Percentiles rank a stretch among this genome's conserved stretches.
Conservation (phyloP, 2,888 invertebrate genomes). For the Pilophorus perplexus region DNA sequence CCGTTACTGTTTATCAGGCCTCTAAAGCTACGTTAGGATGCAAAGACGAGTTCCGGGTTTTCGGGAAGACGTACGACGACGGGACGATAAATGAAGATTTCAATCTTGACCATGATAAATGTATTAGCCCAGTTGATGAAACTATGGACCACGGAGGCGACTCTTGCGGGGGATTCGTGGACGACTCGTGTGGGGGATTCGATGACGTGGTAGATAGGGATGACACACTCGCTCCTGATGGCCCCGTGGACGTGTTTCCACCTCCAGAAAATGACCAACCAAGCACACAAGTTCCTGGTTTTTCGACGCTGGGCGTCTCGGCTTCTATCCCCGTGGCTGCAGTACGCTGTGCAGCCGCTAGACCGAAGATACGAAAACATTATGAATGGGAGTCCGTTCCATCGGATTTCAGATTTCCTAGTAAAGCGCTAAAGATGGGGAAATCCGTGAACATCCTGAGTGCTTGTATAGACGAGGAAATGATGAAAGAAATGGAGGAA, state of each 20-base stretch:
- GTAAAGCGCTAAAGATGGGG: neutral
- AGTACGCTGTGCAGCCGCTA: neutral
- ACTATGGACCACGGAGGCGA: neutral
- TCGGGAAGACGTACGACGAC: slow-evolving; percentile 34
- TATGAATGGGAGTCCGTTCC: slow-evolving; percentile 19
- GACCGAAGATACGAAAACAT: neutral
- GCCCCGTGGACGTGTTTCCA: neutral
- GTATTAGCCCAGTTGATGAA: neutral
- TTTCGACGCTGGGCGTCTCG: neutral
- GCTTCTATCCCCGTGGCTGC: neutral
- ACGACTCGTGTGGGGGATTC: neutral
- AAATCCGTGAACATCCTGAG: too few species aligned
- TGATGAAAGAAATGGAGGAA: neutral
- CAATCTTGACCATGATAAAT: neutral
- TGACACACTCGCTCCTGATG: neutral
- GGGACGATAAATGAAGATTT: slow-evolving; percentile 45
- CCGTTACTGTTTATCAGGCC: slow-evolving; percentile 39
- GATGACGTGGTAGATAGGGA: neutral
- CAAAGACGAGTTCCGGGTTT: slow-evolving; percentile 46
- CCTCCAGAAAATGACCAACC: neutral
- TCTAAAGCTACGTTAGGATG: slow-evolving; percentile 42
- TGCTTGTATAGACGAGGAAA: neutral
- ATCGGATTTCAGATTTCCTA: neutral
- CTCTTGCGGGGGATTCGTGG: neutral
- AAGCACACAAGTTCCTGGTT: slow-evolving; percentile 1